Conservation (phyloP, 2,113 vertebrate species). For the Tachuris rubrigastra region DNA sequence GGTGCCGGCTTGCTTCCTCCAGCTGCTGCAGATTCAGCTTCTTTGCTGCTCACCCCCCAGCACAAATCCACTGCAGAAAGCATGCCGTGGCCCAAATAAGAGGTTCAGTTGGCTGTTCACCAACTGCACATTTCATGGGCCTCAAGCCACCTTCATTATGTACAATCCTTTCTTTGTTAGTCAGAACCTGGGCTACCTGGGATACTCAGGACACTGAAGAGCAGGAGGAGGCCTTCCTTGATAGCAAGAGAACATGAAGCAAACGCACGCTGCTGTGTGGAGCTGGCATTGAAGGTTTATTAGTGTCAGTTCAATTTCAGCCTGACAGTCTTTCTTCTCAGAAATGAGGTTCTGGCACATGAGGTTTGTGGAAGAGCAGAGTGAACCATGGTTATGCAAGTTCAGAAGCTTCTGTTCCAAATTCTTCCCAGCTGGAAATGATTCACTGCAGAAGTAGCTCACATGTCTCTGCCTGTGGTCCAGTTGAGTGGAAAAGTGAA, state of each 20-base stretch:
- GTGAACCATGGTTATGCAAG: not conserved
- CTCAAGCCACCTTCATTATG: not conserved
- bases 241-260: not conserved
- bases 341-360: not conserved
- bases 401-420: not conserved
- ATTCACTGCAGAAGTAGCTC: not conserved
- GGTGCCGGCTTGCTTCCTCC: not conserved
- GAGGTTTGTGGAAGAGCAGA: not conserved
- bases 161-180: not conserved
- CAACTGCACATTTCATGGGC: accelerated
- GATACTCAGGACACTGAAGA: not conserved
- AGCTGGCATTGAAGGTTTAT: not conserved
- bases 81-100: accelerated
- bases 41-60: not conserved
- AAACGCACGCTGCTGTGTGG: accelerated
- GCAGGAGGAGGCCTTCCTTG: not conserved
- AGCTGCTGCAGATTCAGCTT: not conserved
- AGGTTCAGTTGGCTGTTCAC: not conserved
- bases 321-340: not conserved
- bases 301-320: not conserved
- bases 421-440: not conserved
- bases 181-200: not conserved
- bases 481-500: accelerated
- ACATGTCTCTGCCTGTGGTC: not conserved
- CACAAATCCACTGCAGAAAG: not conserved